phyloP scores from a whole-genome alignment of 1,140 invertebrate species.

The Drosophila quadrilineata region DNA sequence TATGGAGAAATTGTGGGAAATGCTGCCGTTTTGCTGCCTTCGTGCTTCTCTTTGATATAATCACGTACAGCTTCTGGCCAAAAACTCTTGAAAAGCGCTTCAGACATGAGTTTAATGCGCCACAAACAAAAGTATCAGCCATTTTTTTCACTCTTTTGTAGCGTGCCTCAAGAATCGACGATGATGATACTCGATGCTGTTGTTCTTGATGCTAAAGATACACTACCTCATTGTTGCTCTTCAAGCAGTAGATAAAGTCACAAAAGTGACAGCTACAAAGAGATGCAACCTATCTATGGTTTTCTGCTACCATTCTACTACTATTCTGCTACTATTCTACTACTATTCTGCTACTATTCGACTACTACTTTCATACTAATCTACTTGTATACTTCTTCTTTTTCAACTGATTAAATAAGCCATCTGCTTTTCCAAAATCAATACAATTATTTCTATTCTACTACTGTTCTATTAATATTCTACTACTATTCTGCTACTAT shows the following conservation, averaged over 20 bases:
- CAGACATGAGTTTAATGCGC: constrained; percentile 59
- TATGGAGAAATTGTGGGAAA: neutral
- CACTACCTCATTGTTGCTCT: constrained; percentile 23
- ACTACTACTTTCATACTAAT: no score
- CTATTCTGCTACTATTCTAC: no score
- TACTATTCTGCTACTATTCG: no score
- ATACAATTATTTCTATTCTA: no score
- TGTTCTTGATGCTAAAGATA: constrained; percentile 3
- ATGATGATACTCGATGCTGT: neutral
- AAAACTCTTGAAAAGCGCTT: constrained; percentile 52
- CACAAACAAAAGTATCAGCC: constrained; percentile 61
- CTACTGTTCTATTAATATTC: no score
- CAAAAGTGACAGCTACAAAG: constrained; percentile 30
- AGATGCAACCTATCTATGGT: no score
- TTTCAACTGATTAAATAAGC: no score
- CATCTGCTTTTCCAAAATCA: no score
- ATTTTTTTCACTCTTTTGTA: constrained; percentile 62
- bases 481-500: no score
- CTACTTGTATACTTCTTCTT: no score
- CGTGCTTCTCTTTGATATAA: constrained; percentile 74
- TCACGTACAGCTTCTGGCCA: constrained; percentile 70
- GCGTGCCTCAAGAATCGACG: constrained; percentile 45
- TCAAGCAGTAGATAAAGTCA: constrained; percentile 40
- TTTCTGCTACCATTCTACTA: no score
- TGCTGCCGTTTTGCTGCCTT: constrained; percentile 41